Evolutionary conservation across 2,888 invertebrate genomes (phyloP), one percentile per base, ranked within the genome.

Genomic region (Antheraea assamensis): DNA sequence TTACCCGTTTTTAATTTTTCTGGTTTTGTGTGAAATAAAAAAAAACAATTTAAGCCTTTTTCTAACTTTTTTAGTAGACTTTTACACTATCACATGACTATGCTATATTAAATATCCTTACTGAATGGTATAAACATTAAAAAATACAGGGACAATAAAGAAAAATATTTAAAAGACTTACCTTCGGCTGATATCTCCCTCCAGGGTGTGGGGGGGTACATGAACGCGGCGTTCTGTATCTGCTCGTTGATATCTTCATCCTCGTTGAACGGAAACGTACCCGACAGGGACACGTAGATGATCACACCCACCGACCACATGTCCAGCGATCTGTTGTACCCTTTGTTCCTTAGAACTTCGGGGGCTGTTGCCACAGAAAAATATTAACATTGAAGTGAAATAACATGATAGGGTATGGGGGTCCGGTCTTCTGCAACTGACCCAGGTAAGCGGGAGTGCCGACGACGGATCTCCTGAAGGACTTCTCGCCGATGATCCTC

Each of bases 281-380:
- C 99, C 83, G 99, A 99, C 70, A 99, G 95, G 78, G 99, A 99
- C 72, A 99, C 99, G 92, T 99, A 99, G 78, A 99, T 97, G 82
- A 99, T 99, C 2, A 99, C 99, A 49, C 99, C 99, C 72, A 99
- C 99, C 85, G 99, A 99, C 99, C 99, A 99, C 99, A 99, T 99
- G 92, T 99, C 99, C 85, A 99, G 94, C 0, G 99, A 99, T 3
- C 99, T 96, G 92, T 99, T 99, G 95, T 99, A 99, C 52, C 99
- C 99, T 91, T 99, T 99, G 94, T 99, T 99, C 79, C 99, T 96
- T 61, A 99, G 95, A 17, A 99, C 99, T 92, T 99, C 99, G 0
- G 99, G 99, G 27, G 99, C 99, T 97, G 83, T n/a, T 55, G 19
- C 10, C 13, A 42, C 1, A 2, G 42, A 49, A 49, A 49, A 49